These are phyloP conservation scores for Corella eumyota DNA, from an alignment of 23 tunicate genomes.

Conservation along the genomic window DNA sequence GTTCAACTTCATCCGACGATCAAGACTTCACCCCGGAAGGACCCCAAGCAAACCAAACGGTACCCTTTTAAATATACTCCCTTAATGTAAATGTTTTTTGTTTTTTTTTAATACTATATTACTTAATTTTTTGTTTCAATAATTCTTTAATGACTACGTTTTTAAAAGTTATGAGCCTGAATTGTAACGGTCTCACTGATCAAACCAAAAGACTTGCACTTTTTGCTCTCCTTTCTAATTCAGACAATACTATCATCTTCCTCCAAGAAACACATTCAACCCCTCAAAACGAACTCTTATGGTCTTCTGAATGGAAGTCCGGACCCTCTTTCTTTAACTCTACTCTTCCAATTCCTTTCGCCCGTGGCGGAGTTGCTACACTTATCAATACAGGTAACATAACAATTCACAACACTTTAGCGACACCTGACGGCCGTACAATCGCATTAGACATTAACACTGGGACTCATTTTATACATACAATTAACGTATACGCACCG, in stretches of 20 bases:
- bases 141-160: neutral
- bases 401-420: too few relatives aligned
- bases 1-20: too few relatives aligned
- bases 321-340: neutral
- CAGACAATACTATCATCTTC: neutral
- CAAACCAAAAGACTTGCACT: neutral
- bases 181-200: neutral
- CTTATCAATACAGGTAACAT: too few relatives aligned
- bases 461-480: neutral
- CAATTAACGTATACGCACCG: conserved; percentile 7
- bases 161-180: neutral
- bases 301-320: conserved; percentile 2
- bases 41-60: too few relatives aligned
- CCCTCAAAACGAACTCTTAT: neutral
- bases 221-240: neutral
- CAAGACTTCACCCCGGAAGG: too few relatives aligned
- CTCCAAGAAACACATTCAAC: conserved; percentile 5
- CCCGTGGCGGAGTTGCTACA: conserved; percentile 1
- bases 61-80: too few relatives aligned
- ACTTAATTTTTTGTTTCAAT: too few relatives aligned
- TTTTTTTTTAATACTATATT: too few relatives aligned
- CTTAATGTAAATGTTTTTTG: too few relatives aligned
- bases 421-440: too few relatives aligned
- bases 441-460: neutral
- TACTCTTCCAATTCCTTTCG: neutral